Evolutionary conservation across 1,140 invertebrate species (phyloP), one percentile per base, ranked within the genome.

Genomic region (Trichonephila inaurata): DNA sequence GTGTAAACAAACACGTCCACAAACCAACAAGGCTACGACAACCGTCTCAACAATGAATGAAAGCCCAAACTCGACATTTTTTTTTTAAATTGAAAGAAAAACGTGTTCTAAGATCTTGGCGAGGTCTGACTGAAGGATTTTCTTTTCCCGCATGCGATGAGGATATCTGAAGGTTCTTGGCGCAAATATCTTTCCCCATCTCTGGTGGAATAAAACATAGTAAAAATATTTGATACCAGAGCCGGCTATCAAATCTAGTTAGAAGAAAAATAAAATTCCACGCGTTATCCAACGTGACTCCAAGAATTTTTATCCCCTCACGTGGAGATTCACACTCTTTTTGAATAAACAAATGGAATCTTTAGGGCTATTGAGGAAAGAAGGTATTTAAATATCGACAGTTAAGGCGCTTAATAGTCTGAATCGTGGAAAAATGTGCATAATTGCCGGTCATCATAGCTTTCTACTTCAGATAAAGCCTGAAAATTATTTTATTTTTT

Each of bases 1-100:
- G 66, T 69, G 66, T 69, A 69, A 69, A 69, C 24, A 69, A 69
- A 69, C 66, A 69, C n/a, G 66, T 69, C n/a, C n/a, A 14, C 66
- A 69, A n/a, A 69, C n/a, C 66, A n/a, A 24, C 24, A 69, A 69
- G 66, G 66, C 24, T 28, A 12, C 66, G 21, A 69, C 66, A 24
- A 69, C 21, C 66, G 3, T 69, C 66, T 21, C 12, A 69, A 69
- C 66, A 69, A 69, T 69, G 66, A 69, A 28, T 69, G 66, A 24
- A n/a, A 69, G 28, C 24, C 66, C 66, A 6, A 66, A 66, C 5
- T n/a, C 19, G 28, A 28, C 28, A 28, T 66, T 66, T 66, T 66
- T 24, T 64, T 19, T 64, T 64, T 6, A 1, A 19, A 69, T 24
- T 24, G n/a, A 2, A 69, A 24, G n/a, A 24, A 69, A 69, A 69